phyloP scores from a whole-genome alignment of 2,797 vertebrate genomes.

The Onychomys torridus region DNA sequence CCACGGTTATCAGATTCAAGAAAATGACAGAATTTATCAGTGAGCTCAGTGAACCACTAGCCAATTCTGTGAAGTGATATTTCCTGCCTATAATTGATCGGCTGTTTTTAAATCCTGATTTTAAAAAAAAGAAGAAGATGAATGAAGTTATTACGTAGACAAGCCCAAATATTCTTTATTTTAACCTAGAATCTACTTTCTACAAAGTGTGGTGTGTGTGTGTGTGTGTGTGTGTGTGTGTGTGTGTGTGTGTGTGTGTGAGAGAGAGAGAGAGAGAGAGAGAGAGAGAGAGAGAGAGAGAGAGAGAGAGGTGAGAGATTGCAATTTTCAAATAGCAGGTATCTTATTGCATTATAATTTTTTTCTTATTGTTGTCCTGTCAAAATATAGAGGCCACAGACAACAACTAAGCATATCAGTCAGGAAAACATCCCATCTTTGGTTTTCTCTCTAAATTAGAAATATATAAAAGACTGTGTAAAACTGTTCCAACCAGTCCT shows the following conservation, averaged over 20 bases:
- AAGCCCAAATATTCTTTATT: neutral
- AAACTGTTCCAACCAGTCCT: neutral
- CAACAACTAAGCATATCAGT: neutral
- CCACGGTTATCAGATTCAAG: neutral
- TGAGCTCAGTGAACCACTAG: neutral
- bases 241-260: no score
- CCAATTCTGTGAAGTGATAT: neutral
- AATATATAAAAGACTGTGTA: neutral
- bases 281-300: no score
- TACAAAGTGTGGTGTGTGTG: no score
- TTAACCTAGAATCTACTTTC: neutral
- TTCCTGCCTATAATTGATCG: neutral
- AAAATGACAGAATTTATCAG: neutral
- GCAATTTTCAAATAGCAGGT: neutral
- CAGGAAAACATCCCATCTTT: constrained; percentile 12
- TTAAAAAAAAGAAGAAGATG: neutral
- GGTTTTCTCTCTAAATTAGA: neutral
- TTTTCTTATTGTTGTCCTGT: neutral
- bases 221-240: no score
- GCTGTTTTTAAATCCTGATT: constrained; percentile 15
- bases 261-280: no score
- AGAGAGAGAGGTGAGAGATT: neutral
- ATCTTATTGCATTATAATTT: neutral
- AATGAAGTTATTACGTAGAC: neutral
- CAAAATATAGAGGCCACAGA: neutral